These are phyloP conservation scores for Hyalella azteca DNA, from an alignment of 2,888 invertebrate species.

Conservation along the genomic window DNA sequence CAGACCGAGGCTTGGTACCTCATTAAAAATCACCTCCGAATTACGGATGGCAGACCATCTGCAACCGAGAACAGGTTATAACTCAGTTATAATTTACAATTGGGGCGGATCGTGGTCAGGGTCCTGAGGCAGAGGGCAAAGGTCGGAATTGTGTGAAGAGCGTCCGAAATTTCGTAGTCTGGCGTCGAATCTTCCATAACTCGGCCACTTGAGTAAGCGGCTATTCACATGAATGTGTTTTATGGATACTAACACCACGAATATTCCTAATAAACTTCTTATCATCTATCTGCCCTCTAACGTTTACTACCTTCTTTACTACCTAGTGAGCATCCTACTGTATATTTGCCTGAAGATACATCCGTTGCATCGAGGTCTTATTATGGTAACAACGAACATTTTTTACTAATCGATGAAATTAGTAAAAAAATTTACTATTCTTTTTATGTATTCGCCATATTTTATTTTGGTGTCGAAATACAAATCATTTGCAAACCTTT, in stretches of 20 bases:
- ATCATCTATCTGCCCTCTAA: not conserved
- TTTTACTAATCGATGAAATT: not conserved
- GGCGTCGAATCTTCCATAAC: constrained; percentile 5
- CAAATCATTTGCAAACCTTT: not conserved
- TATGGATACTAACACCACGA: not conserved
- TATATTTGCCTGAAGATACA: not conserved
- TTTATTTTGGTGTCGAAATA: not conserved
- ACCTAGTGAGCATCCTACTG: not conserved
- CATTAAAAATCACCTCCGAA: too few relatives aligned
- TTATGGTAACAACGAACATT: not conserved
- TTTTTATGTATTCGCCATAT: not conserved
- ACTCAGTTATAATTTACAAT: too few relatives aligned
- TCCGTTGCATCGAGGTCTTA: not conserved
- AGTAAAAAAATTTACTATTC: not conserved
- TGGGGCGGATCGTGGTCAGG: not conserved
- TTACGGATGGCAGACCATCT: too few relatives aligned
- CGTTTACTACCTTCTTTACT: not conserved
- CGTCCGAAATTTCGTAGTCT: not conserved
- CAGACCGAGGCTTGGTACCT: not conserved
- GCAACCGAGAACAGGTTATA: too few relatives aligned
- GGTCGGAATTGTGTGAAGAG: not conserved
- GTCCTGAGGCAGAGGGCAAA: not conserved
- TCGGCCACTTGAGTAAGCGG: not conserved
- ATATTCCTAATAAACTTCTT: not conserved
- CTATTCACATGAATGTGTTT: constrained; percentile 10